Evolutionary conservation across 2,888 invertebrate species (phyloP), one percentile per base, ranked within the genome.

Genomic region (Carcina quercana): DNA sequence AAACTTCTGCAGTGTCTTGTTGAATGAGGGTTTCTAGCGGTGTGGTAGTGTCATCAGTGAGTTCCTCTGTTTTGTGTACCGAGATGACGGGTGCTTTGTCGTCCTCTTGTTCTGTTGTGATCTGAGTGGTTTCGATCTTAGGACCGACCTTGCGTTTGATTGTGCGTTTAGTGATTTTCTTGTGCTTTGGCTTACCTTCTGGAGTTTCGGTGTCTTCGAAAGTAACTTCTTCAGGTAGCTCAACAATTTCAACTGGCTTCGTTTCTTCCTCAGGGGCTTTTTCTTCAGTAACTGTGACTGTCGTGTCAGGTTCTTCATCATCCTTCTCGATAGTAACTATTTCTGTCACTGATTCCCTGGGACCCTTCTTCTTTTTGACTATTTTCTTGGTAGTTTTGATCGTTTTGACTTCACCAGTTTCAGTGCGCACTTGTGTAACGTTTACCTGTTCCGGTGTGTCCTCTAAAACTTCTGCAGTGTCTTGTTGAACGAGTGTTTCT

Each of bases 361-460:
- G 40, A 0, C 53, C 53, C 29, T 48, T 51, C 27, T 59, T 50
- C 28, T 56, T 59, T 28, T 43, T 65, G 11, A 69, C 51, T 4
- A 56, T 30, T 2, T 38, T 43, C 27, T 43, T 57, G 4, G 30
- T 43, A 1, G 48, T 53, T 32, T 50, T 54, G 1, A 68, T 64
- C 38, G 57, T 60, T 19, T 60, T 61, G 2, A 59, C 42, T 29
- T 64, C 65, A 2, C 66, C 70, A 37, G 59, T 51, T 35, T 63
- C 47, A 1, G 76, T 71, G 6, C 59, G 56, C 6, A 75, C 67
- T 47, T 78, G 72, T 6, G 44, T 38, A 0, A 74, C 46, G 15
- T 67, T 61, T 1, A 72, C 59, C n/a, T 34, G 34, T 28, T 49
- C 47, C 0, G 45, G 50, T 8, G 2, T 35, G 64, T 71, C 54